A percentile compares a stretch with the other conserved stretches of the same genome.
phyloP scores from a whole-genome alignment of 53 echinoderm and acorn worm species.

The Apostichopus leukothele region DNA sequence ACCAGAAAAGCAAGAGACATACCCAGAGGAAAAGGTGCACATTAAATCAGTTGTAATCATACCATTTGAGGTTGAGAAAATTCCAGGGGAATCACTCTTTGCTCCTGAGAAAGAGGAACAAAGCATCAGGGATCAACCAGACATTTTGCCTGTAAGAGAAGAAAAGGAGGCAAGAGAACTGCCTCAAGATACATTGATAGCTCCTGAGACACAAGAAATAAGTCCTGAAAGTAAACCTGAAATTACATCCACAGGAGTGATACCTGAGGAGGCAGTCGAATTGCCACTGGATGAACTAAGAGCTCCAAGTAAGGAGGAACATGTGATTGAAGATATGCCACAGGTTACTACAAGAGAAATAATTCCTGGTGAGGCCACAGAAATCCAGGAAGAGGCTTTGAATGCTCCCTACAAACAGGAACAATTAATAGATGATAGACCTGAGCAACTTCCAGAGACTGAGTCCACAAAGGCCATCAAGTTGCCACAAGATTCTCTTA shows the following conservation, averaged over 20 bases:
- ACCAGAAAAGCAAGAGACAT: slow-evolving; percentile 11
- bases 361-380: slow-evolving; percentile 50
- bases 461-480: slow-evolving; percentile 5
- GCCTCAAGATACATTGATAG: slow-evolving; percentile 20
- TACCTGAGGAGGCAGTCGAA: slow-evolving; percentile 23
- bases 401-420: slow-evolving; percentile 13
- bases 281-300: slow-evolving; percentile 8
- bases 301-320: slow-evolving; percentile 30
- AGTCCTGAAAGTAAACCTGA: neutral
- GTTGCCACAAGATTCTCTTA: slow-evolving; percentile 23
- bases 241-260: neutral
- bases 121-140: slow-evolving; percentile 10
- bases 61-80: neutral
- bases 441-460: neutral
- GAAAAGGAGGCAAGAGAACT: slow-evolving; percentile 4
- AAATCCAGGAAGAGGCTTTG: slow-evolving; percentile 13
- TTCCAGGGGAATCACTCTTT: slow-evolving; percentile 25
- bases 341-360: slow-evolving; percentile 35
- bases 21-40: neutral
- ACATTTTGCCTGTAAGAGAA: neutral
- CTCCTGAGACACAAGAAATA: slow-evolving; percentile 9
- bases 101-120: slow-evolving; percentile 8
- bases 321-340: slow-evolving; percentile 27
- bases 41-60: slow-evolving; percentile 14
- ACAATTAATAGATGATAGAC: neutral